Evolutionary conservation across 2,888 invertebrate species (phyloP).

Genomic region (Mellilla xanthometata): DNA sequence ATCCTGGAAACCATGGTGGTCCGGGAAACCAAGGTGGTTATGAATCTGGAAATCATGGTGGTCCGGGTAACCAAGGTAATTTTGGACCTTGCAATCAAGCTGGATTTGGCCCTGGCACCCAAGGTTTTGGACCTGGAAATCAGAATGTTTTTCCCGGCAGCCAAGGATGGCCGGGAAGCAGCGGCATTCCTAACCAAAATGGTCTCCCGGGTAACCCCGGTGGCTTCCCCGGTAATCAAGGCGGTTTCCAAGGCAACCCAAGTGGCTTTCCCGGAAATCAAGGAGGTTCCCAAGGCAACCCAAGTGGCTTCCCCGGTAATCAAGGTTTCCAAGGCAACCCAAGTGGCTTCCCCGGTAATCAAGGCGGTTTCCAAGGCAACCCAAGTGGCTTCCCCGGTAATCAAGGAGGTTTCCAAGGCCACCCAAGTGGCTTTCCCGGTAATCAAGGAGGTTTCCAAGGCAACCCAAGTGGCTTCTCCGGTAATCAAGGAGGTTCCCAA

Average conservation of each 20-base stretch:
- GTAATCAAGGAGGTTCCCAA: slow-evolving; percentile 7
- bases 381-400: too few species aligned
- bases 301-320: slow-evolving; percentile 7
- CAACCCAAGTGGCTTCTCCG: neutral
- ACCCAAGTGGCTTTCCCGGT: neutral
- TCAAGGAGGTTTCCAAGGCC: too few species aligned
- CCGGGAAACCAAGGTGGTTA: slow-evolving; percentile 11
- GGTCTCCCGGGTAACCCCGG: neutral
- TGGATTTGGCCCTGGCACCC: neutral
- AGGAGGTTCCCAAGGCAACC: slow-evolving; percentile 6
- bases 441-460: slow-evolving; percentile 6
- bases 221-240: neutral
- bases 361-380: neutral
- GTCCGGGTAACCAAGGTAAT: slow-evolving; percentile 11
- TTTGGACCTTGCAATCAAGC: slow-evolving; percentile 7
- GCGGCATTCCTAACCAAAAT: neutral
- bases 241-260: slow-evolving; percentile 1
- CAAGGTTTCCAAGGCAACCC: slow-evolving; percentile 3
- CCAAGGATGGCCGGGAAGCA: neutral
- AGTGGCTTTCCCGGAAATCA: slow-evolving; percentile 5
- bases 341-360: neutral
- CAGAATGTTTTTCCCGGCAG: slow-evolving; percentile 3
- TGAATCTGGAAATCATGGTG: too few species aligned
- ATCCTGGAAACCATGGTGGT: slow-evolving; percentile 4
- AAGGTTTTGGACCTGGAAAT: neutral